Base-by-base conservation (phyloP, 2,888 invertebrate species). In the Sacculina carcini region DNA sequence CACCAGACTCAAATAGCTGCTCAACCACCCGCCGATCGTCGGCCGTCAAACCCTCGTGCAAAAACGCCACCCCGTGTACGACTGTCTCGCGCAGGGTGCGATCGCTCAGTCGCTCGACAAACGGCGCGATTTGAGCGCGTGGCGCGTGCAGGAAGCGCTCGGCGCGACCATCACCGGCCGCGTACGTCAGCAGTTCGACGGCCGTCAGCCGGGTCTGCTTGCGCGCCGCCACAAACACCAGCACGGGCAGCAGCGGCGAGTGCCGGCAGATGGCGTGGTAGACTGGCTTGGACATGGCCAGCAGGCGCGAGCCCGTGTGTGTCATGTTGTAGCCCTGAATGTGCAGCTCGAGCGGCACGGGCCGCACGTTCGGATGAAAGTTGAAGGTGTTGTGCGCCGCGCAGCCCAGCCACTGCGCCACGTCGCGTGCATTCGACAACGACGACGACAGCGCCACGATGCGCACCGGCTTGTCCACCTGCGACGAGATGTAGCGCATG, bases 201-300 rank as follows among this genome's bases (percentile, higher is more conserved):
- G 96, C 96, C 0, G 92, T 84, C n/a, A 94, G 70, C 14, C 89
- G 72, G 0, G 90, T 82, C 66, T 89, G 87, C 51, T 87, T 79
- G 0, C 92, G 71, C 0, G 86, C 84, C 0, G 90, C 85, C 1
- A 90, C 90, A 66, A 90, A 90, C 21, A 92, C 78, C 9, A 84
- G 77, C 2, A 79, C 83, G 0, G 92, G 89, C 60, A 80, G 79
- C 59, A 75, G 73, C 0, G 83, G 79, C 52, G 85, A 83, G 65
- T 85, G 75, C 26, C 85, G 76, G 2, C 79, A 63, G 34, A 96
- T 81, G 0, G 87, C 78, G 66, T 90, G 89, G 69, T 94, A 99
- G 0, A 89, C 83, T 0, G 98, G 96, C 63, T 94, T 92, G 0
- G 86, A 83, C 98, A 99, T 98, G 0, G 96, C 87, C 0, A 92